Conservation (phyloP, 2,113 vertebrate genomes). For the Meles meles region DNA sequence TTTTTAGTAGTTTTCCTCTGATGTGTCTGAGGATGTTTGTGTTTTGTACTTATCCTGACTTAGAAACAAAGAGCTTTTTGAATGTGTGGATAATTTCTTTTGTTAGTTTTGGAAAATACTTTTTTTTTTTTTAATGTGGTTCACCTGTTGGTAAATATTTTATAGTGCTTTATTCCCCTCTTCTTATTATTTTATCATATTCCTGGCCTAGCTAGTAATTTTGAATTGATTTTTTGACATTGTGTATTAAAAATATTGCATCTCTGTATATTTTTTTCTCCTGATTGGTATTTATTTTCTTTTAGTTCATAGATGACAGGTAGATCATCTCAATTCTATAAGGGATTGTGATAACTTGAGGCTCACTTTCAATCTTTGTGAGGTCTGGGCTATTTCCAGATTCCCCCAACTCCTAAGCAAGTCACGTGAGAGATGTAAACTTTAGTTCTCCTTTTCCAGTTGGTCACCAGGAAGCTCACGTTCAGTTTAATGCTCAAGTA, state of each 20-base stretch:
- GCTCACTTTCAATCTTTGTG: not conserved
- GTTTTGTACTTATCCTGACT: not conserved
- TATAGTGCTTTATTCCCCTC: fast-evolving
- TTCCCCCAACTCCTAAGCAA: not conserved
- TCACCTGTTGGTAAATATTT: not conserved
- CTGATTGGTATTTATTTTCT: not conserved
- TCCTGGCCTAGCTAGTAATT: not conserved
- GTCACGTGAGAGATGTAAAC: not conserved
- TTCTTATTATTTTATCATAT: not conserved
- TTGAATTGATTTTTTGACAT: not conserved
- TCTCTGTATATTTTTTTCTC: not conserved
- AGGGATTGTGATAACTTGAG: not conserved
- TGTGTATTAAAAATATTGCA: not conserved
- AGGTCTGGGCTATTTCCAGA: not conserved
- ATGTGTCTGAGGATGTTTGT: not conserved
- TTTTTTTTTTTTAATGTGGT: not conserved
- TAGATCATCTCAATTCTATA: not conserved
- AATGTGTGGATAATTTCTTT: not conserved
- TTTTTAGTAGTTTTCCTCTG: not conserved
- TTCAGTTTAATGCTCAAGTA: not conserved
- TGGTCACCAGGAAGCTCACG: not conserved
- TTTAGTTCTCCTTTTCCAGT: not conserved
- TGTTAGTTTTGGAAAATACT: not conserved
- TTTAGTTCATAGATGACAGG: not conserved
- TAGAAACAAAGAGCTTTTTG: not conserved